Conservation (phyloP, 2,113 vertebrate species). For the Halichoerus grypus region DNA sequence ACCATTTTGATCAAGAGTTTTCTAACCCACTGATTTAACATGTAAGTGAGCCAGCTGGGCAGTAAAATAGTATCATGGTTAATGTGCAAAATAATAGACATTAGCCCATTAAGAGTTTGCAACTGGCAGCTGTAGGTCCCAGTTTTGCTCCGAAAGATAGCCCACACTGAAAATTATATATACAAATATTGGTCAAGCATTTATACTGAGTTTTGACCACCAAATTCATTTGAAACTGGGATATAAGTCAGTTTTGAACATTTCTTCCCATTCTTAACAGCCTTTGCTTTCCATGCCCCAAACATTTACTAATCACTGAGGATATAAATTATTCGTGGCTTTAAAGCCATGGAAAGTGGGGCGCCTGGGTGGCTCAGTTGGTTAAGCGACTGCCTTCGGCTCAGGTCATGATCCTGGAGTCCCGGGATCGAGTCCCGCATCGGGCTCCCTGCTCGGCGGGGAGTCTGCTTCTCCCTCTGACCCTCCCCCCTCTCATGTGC, state of each 20-base stretch:
- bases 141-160: constrained; percentile 57
- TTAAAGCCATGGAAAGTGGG: not conserved
- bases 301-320: constrained; percentile 10
- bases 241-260: constrained; percentile 54
- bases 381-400: too few species aligned
- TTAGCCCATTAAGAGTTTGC: constrained; percentile 39
- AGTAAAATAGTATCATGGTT: not conserved
- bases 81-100: constrained; percentile 50
- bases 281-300: constrained; percentile 54
- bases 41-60: not conserved
- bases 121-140: not conserved
- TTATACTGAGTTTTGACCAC: constrained; percentile 70
- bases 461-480: too few species aligned
- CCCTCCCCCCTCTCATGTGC: too few species aligned
- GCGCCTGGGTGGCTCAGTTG: too few species aligned
- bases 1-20: constrained; percentile 32
- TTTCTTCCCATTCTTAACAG: constrained; percentile 56
- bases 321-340: constrained; percentile 19
- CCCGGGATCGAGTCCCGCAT: too few species aligned
- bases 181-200: constrained; percentile 62
- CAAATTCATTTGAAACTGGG: constrained; percentile 67
- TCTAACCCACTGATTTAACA: not conserved
- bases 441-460: too few species aligned
- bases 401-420: too few species aligned
- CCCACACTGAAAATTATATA: constrained; percentile 52